These are phyloP conservation scores for Plebejus anna DNA, from an alignment of 2,888 invertebrate species.

Conservation along the genomic window DNA sequence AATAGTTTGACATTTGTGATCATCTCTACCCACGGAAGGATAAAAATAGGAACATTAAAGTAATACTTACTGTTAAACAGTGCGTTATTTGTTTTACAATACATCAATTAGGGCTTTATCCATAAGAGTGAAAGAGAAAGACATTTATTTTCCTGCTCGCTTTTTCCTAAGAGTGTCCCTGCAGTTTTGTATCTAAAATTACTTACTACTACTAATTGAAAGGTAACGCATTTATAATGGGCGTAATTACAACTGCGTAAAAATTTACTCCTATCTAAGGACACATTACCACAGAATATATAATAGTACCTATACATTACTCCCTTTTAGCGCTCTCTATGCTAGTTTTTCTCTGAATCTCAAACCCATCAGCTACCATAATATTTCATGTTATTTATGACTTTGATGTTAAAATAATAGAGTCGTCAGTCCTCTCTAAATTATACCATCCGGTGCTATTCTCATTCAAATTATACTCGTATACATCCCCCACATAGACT, in stretches of 20 bases:
- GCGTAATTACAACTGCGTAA: too few species aligned
- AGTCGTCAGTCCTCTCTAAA: conserved; percentile 35
- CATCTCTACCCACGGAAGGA: background rate
- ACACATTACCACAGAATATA: too few species aligned
- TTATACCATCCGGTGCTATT: conserved; percentile 41
- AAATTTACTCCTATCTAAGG: too few species aligned
- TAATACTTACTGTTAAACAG: background rate
- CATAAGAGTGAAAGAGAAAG: too few species aligned
- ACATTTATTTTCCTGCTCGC: too few species aligned
- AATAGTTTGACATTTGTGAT: conserved; percentile 17
- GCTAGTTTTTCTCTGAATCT: too few species aligned
- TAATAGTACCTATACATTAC: too few species aligned
- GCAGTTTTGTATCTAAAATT: too few species aligned
- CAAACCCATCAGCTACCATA: background rate
- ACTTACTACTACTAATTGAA: too few species aligned
- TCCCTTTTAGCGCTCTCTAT: too few species aligned
- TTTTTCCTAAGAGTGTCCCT: too few species aligned
- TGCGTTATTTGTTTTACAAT: background rate
- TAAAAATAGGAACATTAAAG: background rate
- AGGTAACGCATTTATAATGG: too few species aligned
- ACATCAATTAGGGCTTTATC: background rate
- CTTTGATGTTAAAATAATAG: conserved; percentile 22
- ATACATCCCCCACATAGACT: conserved; percentile 45
- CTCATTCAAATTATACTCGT: conserved; percentile 39
- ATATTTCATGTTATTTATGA: conserved; percentile 6